A percentile compares a stretch with the other conserved stretches of the same genome.
Conservation (phyloP, 1,140 invertebrate species). For the Caerostris darwini region DNA sequence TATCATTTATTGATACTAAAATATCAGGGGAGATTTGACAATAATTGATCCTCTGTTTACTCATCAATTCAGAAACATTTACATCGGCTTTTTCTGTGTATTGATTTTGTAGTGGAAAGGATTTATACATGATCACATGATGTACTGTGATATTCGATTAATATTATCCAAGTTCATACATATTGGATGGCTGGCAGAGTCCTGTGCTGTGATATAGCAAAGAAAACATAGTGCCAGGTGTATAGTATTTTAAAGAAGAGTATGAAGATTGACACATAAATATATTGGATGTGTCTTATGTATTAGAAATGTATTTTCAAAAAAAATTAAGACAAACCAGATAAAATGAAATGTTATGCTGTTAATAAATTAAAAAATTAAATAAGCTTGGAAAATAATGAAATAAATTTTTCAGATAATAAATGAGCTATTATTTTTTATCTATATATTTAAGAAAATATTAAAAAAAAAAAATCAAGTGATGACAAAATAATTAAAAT, state of each 20-base stretch:
- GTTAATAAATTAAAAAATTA: neutral
- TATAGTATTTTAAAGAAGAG: slow-evolving; percentile 9
- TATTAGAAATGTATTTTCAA: neutral
- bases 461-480: too few relatives aligned
- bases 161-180: slow-evolving; percentile 15
- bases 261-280: slow-evolving; percentile 22
- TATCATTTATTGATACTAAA: neutral
- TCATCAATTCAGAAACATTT: neutral
- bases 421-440: too few relatives aligned
- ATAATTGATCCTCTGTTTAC: neutral
- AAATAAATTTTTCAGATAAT: neutral
- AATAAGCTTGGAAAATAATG: neutral
- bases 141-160: slow-evolving; percentile 61
- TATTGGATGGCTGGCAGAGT: slow-evolving; percentile 42
- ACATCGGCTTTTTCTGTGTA: neutral
- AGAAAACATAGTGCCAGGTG: slow-evolving; percentile 61
- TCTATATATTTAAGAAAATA: too few relatives aligned
- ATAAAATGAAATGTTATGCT: neutral
- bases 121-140: slow-evolving; percentile 22
- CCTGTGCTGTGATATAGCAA: slow-evolving; percentile 73
- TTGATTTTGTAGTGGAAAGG: neutral
- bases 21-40: neutral
- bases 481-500: too few relatives aligned
- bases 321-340: slow-evolving; percentile 71
- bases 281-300: neutral